Evolutionary conservation across 2,113 vertebrate genomes (phyloP).

Genomic region (Amphiprion percula): DNA sequence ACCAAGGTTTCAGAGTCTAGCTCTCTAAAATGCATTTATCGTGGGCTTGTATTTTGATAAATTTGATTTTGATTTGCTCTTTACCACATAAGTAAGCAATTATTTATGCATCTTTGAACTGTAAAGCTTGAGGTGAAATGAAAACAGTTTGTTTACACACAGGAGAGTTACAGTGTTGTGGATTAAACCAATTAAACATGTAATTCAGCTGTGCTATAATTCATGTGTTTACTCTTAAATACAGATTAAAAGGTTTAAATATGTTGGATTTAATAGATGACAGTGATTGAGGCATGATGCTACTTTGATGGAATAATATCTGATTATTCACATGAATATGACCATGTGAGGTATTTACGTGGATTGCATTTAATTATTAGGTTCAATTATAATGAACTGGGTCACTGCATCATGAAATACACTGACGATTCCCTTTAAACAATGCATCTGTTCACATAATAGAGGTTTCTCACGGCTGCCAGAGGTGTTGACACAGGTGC

Average conservation of each 20-base stretch:
- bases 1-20: not conserved
- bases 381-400: no score
- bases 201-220: not conserved
- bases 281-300: no score
- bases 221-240: no score
- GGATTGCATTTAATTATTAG: no score
- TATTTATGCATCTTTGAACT: not conserved
- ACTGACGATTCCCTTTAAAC: no score
- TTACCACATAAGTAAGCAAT: constrained; percentile 9
- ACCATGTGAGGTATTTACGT: no score
- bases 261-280: no score
- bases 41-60: constrained; percentile 1
- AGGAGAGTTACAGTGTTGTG: constrained; percentile 2
- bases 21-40: not conserved
- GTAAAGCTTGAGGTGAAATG: not conserved
- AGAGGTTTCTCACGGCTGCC: not conserved
- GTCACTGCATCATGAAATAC: no score
- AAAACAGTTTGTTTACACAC: not conserved
- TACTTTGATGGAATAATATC: no score
- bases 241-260: no score
- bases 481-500: not conserved
- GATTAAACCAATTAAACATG: not conserved
- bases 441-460: not conserved
- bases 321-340: no score
- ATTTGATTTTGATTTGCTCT: constrained; percentile 7